phyloP scores from a whole-genome alignment of 2,797 vertebrate genomes.

The Chiroxiphia lanceolata region DNA sequence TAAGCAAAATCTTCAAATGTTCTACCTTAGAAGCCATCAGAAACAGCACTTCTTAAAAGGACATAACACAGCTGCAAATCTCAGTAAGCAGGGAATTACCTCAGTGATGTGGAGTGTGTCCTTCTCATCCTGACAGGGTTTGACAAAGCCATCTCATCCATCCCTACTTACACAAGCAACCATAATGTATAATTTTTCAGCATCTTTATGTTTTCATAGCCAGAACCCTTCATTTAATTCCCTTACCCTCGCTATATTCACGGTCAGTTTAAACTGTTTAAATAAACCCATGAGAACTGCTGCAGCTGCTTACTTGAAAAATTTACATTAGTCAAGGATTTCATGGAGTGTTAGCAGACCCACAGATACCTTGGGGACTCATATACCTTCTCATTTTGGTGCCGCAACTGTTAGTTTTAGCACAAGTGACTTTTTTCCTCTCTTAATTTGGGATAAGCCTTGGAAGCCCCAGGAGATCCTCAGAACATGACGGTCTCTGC shows the following conservation, averaged over 20 bases:
- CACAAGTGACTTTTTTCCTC: not conserved
- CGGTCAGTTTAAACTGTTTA: not conserved
- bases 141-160: not conserved
- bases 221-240: not conserved
- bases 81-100: not conserved
- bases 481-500: not conserved
- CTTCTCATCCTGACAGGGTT: not conserved
- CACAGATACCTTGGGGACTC: not conserved
- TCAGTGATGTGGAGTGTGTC: not conserved
- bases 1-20: not conserved
- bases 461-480: not conserved
- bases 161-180: not conserved
- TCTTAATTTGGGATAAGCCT: not conserved
- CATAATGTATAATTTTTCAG: rapidly evolving
- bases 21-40: not conserved
- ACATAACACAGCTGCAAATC: not conserved
- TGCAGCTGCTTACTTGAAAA: slow-evolving; percentile 1
- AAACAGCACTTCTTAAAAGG: not conserved
- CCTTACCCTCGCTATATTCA: not conserved
- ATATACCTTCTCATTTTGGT: not conserved
- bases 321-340: not conserved
- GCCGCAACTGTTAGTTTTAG: not conserved
- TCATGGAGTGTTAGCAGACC: not conserved
- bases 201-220: not conserved
- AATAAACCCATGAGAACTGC: not conserved